Base-by-base conservation (phyloP, 1,140 invertebrate genomes). In the Asbolus verrucosus region DNA sequence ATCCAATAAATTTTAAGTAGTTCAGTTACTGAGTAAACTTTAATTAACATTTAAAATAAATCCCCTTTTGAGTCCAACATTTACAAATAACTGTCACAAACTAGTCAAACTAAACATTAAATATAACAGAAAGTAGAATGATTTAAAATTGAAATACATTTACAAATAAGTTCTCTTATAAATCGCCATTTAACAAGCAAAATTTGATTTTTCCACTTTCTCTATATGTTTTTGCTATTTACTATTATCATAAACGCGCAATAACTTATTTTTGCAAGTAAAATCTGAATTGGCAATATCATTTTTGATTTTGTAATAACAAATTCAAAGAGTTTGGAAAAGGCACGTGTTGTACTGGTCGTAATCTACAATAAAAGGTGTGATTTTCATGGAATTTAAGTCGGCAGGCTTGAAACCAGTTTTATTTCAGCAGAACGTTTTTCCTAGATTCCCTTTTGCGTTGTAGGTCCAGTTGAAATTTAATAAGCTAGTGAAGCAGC, bases 1-100 rank as follows among this genome's bases (percentile, higher is more conserved):
- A 54, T 27, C 46, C 6, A 18, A 46, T 19, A 46, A 16, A 46
- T 46, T 46, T 19, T 8, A 27, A 24, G 11, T 11, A 16, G 1
- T 21, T 1, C 18, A 24, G 21, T 27, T 54, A 54, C 21, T n/a
- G n/a, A 24, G 11, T 30, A 27, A 46, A 19, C 4, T 46, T 27
- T 27, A 54, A 54, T 54, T 54, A 54, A 13, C 19, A 27, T 54
- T 54, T 54, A 27, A 54, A n/a, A 27, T 31, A 54, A 54, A 54
- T 54, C 11, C 19, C 41, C 0, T n/a, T 6, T 19, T n/a, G 15
- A 16, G 3, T 19, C 1, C 41, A 16, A 36, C 3, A 36, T 36
- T n/a, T 36, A 36, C 33, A 36, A 36, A 54, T 54, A 54, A 50
- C 43, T 50, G 43, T 50, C 43, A 43, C 33, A 11, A 27, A 36